Conservation (phyloP, 1,140 invertebrate genomes). For the Caenorhabditis briggsae region DNA sequence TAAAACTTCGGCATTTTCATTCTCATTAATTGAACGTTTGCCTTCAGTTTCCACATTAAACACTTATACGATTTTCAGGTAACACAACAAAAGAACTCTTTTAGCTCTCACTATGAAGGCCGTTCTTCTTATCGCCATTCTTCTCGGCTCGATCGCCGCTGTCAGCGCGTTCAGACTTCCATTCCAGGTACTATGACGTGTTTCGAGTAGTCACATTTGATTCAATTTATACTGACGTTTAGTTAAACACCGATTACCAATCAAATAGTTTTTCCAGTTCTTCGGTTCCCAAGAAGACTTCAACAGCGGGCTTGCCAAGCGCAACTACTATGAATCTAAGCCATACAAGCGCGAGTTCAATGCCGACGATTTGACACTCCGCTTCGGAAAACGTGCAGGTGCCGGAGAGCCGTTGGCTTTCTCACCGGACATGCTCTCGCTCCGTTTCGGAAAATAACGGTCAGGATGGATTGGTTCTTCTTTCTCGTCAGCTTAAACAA, state of each 20-base stretch:
- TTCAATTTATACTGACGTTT: not conserved
- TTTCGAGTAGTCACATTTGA: not conserved
- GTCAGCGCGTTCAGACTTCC: slow-evolving; percentile 23
- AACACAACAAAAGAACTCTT: slow-evolving; percentile 7
- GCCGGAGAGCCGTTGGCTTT: slow-evolving; percentile 10
- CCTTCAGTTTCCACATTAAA: not conserved
- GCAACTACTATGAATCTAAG: slow-evolving; percentile 43
- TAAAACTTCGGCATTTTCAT: no score
- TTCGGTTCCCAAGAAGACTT: not conserved
- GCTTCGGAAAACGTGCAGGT: slow-evolving; percentile 53
- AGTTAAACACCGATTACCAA: not conserved
- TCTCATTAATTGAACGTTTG: not conserved
- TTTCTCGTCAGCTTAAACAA: not conserved
- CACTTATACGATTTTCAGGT: not conserved
- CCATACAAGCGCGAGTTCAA: slow-evolving; percentile 57
- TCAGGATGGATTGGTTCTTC: no score
- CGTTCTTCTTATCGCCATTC: slow-evolving; percentile 6
- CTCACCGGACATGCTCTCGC: slow-evolving; percentile 40
- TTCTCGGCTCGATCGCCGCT: slow-evolving; percentile 5
- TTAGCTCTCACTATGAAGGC: slow-evolving; percentile 30
- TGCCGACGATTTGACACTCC: slow-evolving; percentile 54
- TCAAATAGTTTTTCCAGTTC: slow-evolving; percentile 49
- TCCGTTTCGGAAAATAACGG: slow-evolving; percentile 9
- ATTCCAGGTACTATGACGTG: slow-evolving; percentile 3
- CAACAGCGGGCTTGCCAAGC: slow-evolving; percentile 7